Evolutionary conservation across 2,113 vertebrate species (phyloP).

Genomic region (Dendrocopos noguchii): DNA sequence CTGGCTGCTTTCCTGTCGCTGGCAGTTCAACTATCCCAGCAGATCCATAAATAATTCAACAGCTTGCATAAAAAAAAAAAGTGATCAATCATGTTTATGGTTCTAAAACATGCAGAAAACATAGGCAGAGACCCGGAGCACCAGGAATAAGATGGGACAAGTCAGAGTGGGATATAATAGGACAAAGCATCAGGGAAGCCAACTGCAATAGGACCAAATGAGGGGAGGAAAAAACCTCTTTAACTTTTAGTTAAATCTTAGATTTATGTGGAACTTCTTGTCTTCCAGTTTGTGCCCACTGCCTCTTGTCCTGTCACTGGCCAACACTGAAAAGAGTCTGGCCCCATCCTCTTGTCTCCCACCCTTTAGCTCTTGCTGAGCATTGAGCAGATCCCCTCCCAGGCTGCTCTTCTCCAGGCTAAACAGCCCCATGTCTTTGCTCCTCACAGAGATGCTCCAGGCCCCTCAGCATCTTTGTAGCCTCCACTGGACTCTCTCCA

Average conservation of each 20-base stretch:
- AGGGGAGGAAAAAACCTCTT: background rate
- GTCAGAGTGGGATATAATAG: background rate
- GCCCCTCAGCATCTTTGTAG: too few species aligned
- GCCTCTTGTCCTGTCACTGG: too few species aligned
- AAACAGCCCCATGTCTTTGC: too few species aligned
- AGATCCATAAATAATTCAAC: constrained; percentile 53
- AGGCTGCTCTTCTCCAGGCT: too few species aligned
- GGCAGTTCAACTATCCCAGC: constrained; percentile 31
- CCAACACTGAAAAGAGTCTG: too few species aligned
- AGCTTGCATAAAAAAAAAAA: background rate
- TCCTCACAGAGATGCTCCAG: too few species aligned
- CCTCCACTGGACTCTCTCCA: too few species aligned
- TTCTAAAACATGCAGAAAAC: constrained; percentile 11
- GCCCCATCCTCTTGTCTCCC: too few species aligned
- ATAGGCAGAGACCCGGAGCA: background rate
- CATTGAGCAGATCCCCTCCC: too few species aligned
- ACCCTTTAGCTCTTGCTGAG: too few species aligned
- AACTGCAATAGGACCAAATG: background rate
- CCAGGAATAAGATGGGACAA: background rate
- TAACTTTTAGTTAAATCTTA: background rate
- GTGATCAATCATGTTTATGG: constrained; percentile 15
- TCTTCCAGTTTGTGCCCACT: too few species aligned
- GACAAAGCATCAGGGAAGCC: background rate
- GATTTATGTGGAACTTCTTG: too few species aligned
- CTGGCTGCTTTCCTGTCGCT: constrained; percentile 32